Evolutionary conservation across 2,797 vertebrate genomes (phyloP).

Genomic region (Melanotaenia boesemani): DNA sequence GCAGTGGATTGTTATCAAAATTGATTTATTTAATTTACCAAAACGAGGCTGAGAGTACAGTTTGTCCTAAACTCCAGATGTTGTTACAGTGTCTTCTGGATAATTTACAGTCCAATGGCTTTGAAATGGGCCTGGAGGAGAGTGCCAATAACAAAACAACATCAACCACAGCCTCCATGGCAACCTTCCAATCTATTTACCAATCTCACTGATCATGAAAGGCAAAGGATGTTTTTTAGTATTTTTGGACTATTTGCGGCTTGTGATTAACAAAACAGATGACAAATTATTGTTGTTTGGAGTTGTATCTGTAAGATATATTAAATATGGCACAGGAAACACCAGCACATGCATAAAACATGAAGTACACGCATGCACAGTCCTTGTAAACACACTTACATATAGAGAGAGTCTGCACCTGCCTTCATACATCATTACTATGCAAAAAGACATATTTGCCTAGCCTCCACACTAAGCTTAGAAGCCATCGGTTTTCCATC

Average conservation of each 20-base stretch:
- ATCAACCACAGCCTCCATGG: constrained; percentile 36
- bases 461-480: constrained; percentile 46
- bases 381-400: constrained; percentile 46
- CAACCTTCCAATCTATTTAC: constrained; percentile 47
- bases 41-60: constrained; percentile 16
- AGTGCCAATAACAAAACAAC: constrained; percentile 51
- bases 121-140: constrained; percentile 30
- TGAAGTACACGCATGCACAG: constrained; percentile 34
- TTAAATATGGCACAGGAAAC: constrained; percentile 25
- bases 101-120: constrained; percentile 21
- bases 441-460: constrained; percentile 70
- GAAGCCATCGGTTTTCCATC: constrained; percentile 29
- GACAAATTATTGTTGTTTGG: constrained; percentile 31
- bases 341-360: constrained; percentile 53
- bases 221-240: constrained; percentile 29
- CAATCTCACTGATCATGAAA: constrained; percentile 34
- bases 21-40: constrained; percentile 20
- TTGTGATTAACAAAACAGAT: constrained; percentile 22
- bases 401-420: constrained; percentile 68
- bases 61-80: constrained; percentile 38
- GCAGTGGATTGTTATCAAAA: constrained; percentile 13
- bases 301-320: constrained; percentile 28
- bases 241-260: constrained; percentile 14
- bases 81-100: constrained; percentile 7
- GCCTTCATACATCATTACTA: constrained; percentile 62